phyloP scores from a whole-genome alignment of 2,888 invertebrate genomes.

The Tenodera sinensis region DNA sequence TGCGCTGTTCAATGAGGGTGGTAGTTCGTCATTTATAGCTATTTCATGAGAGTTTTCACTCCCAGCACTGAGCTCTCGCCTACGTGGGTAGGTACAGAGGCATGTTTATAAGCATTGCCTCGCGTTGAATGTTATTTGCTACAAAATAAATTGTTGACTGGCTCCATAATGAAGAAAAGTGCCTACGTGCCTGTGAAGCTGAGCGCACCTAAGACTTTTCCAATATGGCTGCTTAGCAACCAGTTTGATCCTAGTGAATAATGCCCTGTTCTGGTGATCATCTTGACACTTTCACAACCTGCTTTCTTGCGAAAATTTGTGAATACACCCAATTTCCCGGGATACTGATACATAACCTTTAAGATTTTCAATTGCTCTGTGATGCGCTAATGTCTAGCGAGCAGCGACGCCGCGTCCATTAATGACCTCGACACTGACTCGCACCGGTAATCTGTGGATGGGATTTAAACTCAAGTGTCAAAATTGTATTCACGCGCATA shows the following conservation, averaged over 20 bases:
- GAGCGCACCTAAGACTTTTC: background rate
- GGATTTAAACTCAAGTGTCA: background rate
- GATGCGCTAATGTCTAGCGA: background rate
- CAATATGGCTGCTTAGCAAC: conserved; percentile 32
- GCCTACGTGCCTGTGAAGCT: conserved; percentile 21
- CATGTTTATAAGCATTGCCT: background rate
- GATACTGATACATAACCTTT: background rate
- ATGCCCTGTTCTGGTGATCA: background rate
- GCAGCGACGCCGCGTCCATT: conserved; percentile 18
- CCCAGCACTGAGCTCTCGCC: background rate
- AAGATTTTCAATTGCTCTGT: background rate
- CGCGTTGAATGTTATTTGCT: background rate
- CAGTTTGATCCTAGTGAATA: conserved; percentile 17
- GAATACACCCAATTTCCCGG: background rate
- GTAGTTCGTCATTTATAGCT: background rate
- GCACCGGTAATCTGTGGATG: background rate
- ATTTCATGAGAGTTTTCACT: background rate
- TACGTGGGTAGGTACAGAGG: conserved; percentile 7
- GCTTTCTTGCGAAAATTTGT: background rate
- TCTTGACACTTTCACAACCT: background rate
- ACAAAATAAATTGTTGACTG: background rate
- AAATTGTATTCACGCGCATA: background rate
- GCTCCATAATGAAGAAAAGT: conserved; percentile 6
- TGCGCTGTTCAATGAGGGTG: background rate
- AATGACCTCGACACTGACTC: conserved; percentile 8